A percentile compares a stretch with the other conserved stretches of the same genome.
phyloP scores from a whole-genome alignment of 1,140 invertebrate species.

The Tetraneura akinire region DNA sequence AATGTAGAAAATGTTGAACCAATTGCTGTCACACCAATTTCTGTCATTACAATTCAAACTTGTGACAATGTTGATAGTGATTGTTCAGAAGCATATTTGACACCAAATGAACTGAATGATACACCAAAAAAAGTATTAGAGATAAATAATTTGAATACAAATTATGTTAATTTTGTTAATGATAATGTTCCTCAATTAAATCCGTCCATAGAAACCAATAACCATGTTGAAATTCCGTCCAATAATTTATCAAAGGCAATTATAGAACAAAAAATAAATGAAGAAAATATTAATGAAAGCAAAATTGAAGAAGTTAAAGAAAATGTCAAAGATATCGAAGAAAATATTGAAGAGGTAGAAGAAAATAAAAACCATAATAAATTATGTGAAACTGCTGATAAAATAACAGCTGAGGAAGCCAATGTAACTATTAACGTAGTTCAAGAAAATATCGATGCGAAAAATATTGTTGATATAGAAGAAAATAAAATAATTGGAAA shows the following conservation, averaged over 20 bases:
- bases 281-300: slow-evolving; percentile 51
- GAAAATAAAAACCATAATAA: not conserved
- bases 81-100: slow-evolving; percentile 66
- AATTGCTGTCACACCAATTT: slow-evolving; percentile 19
- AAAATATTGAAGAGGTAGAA: not conserved
- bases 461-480: not conserved
- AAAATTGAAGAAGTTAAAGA: slow-evolving; percentile 49
- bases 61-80: slow-evolving; percentile 60
- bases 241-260: slow-evolving; percentile 32
- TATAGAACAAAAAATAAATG: slow-evolving; percentile 52
- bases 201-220: slow-evolving; percentile 26
- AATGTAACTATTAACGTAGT: not conserved
- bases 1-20: not conserved
- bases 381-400: slow-evolving; percentile 18
- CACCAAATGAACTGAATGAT: slow-evolving; percentile 63
- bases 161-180: slow-evolving; percentile 29
- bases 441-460: not conserved
- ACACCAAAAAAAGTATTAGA: slow-evolving; percentile 55
- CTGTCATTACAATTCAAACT: slow-evolving; percentile 37
- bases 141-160: slow-evolving; percentile 37
- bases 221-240: slow-evolving; percentile 26
- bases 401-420: slow-evolving; percentile 27
- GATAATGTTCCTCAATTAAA: slow-evolving; percentile 25
- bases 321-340: slow-evolving; percentile 37
- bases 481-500: slow-evolving; percentile 2